These are phyloP conservation scores for Thripadectes ignobilis DNA, from an alignment of 2,797 vertebrate species.

Conservation along the genomic window DNA sequence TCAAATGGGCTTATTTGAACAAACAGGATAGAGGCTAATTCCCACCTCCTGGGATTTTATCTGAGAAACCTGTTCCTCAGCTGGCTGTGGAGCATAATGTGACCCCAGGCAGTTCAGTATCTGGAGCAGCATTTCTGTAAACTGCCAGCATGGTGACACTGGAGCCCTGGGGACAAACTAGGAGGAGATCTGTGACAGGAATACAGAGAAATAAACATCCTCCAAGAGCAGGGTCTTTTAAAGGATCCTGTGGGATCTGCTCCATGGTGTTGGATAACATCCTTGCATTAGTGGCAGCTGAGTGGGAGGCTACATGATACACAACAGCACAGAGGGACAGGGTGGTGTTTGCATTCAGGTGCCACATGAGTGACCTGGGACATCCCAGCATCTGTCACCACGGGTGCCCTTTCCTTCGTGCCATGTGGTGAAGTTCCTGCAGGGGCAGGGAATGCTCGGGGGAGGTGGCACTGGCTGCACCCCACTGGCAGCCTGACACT, in stretches of 20 bases:
- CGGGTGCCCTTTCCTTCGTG: accelerated
- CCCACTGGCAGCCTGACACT: accelerated
- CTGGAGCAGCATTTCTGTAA: background rate
- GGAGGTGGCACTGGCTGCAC: background rate
- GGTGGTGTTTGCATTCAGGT: background rate
- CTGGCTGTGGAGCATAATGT: background rate
- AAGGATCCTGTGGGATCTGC: background rate
- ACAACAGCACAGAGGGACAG: background rate
- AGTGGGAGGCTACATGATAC: background rate
- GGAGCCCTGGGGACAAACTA: background rate
- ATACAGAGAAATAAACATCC: background rate
- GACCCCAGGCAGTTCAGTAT: background rate
- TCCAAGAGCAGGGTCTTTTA: background rate
- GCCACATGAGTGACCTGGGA: accelerated
- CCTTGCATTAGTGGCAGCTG: background rate
- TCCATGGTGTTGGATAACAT: accelerated
- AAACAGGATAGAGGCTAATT: background rate
- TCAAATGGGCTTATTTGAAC: background rate
- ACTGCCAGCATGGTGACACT: background rate
- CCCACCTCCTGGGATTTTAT: background rate
- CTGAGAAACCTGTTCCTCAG: background rate
- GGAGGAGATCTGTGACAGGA: background rate
- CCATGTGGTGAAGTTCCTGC: background rate
- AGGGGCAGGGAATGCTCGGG: accelerated
- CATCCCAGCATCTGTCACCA: background rate